phyloP scores from a whole-genome alignment of 1,140 invertebrate genomes.

The Trinorchestia longiramus region DNA sequence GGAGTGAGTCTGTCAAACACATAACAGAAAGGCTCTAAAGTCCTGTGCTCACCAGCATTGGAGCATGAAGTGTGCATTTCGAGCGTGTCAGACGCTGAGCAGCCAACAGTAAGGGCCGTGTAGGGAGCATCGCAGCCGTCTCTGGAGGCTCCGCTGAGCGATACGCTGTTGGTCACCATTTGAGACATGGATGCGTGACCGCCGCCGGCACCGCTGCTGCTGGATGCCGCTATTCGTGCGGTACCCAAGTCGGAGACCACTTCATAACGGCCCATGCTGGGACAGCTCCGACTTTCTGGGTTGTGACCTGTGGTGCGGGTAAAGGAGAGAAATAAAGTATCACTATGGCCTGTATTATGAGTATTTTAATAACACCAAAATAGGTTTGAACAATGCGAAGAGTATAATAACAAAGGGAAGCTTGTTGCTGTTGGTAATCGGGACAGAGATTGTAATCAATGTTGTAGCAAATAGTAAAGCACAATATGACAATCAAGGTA shows the following conservation, averaged over 20 bases:
- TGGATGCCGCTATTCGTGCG: neutral
- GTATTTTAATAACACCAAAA: too few species aligned
- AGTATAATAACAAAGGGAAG: too few species aligned
- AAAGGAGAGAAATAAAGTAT: neutral
- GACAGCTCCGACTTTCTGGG: slow-evolving; percentile 55
- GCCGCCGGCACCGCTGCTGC: slow-evolving; percentile 3
- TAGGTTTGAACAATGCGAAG: too few species aligned
- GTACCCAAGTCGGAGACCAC: slow-evolving; percentile 34
- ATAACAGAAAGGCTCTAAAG: too few species aligned
- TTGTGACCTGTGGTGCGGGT: neutral
- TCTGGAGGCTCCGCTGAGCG: neutral
- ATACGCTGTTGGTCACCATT: neutral
- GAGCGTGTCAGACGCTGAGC: slow-evolving; percentile 59
- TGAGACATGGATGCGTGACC: neutral
- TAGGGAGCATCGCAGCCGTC: slow-evolving; percentile 54
- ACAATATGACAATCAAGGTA: too few species aligned
- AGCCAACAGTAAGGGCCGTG: slow-evolving; percentile 61
- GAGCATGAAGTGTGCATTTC: slow-evolving; percentile 61
- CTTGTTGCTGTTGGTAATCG: too few species aligned
- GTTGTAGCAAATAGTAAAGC: too few species aligned
- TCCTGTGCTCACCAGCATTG: slow-evolving; percentile 40
- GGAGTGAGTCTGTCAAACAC: too few species aligned
- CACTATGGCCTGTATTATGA: too few species aligned
- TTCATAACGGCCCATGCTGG: slow-evolving; percentile 58
- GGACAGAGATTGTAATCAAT: too few species aligned